These are phyloP conservation scores for Myiozetetes cayanensis DNA, from an alignment of 2,113 vertebrate species.

Conservation along the genomic window DNA sequence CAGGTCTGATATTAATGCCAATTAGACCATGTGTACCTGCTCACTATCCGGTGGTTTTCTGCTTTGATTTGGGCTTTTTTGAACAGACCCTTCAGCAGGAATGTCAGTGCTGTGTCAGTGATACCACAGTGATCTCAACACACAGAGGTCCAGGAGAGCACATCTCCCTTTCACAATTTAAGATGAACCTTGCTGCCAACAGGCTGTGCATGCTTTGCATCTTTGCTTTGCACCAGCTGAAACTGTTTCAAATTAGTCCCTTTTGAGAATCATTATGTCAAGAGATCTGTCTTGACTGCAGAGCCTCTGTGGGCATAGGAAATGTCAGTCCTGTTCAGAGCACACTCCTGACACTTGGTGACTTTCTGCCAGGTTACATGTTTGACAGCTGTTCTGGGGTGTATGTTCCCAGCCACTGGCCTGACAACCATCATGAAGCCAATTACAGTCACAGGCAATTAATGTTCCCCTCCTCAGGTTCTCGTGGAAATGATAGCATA, in stretches of 20 bases:
- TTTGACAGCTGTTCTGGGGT: slow-evolving; percentile 76
- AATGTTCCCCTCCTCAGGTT: slow-evolving; percentile 70
- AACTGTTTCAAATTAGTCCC: slow-evolving; percentile 49
- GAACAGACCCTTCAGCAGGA: background rate
- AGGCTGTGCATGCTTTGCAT: background rate
- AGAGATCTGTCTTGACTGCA: slow-evolving; percentile 17
- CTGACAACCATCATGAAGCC: slow-evolving; percentile 66
- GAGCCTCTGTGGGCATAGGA: slow-evolving; percentile 1
- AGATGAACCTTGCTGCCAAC: background rate
- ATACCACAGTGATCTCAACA: background rate
- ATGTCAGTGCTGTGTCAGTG: background rate
- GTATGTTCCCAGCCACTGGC: slow-evolving; percentile 62
- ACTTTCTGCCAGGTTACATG: slow-evolving; percentile 62
- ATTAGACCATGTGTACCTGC: background rate
- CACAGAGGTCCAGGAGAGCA: background rate
- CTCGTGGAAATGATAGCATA: slow-evolving; percentile 53
- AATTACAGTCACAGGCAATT: slow-evolving; percentile 78
- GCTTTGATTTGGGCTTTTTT: background rate
- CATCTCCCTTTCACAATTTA: background rate
- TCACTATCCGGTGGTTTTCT: background rate
- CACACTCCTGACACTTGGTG: slow-evolving; percentile 31
- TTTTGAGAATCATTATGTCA: slow-evolving; percentile 42
- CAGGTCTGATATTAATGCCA: background rate
- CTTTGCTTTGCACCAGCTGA: background rate
- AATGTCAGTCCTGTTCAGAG: slow-evolving; percentile 52